phyloP scores from a whole-genome alignment of 2,797 vertebrate genomes.

The Parambassis ranga region DNA sequence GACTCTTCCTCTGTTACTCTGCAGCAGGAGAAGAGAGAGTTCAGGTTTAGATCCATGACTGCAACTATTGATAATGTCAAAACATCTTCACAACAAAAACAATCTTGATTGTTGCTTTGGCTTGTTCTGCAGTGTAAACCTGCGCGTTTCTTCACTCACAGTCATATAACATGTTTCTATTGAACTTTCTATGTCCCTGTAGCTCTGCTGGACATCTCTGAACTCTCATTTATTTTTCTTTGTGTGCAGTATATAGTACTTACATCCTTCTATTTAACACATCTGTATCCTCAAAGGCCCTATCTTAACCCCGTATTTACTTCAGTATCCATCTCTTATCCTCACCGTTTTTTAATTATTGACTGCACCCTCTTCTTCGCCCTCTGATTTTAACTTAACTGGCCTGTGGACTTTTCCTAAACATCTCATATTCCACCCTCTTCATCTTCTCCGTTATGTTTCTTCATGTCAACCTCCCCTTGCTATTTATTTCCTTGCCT shows the following conservation, averaged over 20 bases:
- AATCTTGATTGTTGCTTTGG: too few relatives aligned
- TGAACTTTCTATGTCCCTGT: background rate
- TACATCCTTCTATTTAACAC: conserved; percentile 11
- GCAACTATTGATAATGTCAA: background rate
- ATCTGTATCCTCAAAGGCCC: conserved; percentile 7
- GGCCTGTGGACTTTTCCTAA: background rate
- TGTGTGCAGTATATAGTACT: background rate
- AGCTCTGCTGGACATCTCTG: background rate
- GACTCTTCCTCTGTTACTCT: conserved; percentile 99
- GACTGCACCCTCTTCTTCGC: background rate
- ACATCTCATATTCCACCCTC: background rate
- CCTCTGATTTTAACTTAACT: background rate
- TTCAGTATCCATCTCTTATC: background rate
- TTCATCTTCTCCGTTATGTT: background rate
- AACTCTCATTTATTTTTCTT: background rate
- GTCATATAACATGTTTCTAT: background rate
- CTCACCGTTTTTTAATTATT: background rate
- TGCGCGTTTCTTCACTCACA: background rate
- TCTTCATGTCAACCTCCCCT: background rate
- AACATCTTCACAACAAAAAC: background rate
- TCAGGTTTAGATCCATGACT: background rate
- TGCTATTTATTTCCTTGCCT: background rate
- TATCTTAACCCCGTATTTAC: background rate
- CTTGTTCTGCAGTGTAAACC: background rate
- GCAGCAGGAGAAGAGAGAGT: background rate